Percentiles rank a stretch among this genome's conserved stretches.
phyloP scores from a whole-genome alignment of 2,797 vertebrate species.

The Sebastiscus albofasciatus region DNA sequence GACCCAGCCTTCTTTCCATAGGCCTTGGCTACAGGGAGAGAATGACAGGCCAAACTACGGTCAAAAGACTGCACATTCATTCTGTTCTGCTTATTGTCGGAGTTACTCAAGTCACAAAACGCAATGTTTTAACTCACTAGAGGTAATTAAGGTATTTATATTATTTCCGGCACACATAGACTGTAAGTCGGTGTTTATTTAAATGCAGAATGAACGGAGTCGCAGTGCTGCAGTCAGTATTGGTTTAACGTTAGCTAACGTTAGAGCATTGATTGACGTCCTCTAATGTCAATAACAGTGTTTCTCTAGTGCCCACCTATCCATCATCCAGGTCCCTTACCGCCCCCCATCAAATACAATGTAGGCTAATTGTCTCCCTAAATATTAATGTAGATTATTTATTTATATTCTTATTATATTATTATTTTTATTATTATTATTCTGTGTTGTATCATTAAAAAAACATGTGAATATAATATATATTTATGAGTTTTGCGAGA shows the following conservation, averaged over 20 bases:
- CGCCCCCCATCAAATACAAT: no score
- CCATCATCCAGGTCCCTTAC: no score
- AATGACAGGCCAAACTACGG: neutral
- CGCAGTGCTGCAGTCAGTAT: no score
- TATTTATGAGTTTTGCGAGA: no score
- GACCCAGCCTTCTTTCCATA: no score
- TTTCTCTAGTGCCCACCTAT: no score
- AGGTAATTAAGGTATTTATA: neutral
- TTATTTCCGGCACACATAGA: neutral
- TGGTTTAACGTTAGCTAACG: neutral
- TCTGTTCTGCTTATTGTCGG: neutral
- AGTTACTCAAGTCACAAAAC: neutral
- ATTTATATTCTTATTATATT: no score
- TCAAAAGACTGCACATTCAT: neutral
- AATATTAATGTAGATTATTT: no score
- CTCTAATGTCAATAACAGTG: neutral
- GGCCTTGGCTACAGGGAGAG: neutral
- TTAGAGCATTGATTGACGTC: neutral
- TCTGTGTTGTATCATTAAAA: no score
- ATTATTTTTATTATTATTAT: no score
- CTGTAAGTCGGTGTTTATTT: neutral
- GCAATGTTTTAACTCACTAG: fast-evolving
- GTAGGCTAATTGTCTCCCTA: no score
- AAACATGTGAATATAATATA: no score
- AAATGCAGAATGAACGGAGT: neutral